A percentile compares a stretch with the other conserved stretches of the same genome.
Conservation (phyloP, 2,888 invertebrate species). For the Lithophane socia region DNA sequence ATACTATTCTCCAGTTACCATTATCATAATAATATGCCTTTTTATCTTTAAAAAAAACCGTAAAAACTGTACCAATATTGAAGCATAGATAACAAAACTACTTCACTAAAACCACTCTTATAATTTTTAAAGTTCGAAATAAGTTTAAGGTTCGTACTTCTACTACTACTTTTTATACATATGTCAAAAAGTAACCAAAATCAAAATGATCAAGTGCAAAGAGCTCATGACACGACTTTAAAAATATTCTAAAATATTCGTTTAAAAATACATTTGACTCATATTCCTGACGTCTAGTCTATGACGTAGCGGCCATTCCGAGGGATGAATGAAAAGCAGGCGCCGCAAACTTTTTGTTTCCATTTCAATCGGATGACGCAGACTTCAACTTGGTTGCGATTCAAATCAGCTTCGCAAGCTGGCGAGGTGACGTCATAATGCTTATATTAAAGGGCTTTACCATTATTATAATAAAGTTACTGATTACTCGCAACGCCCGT, state of each 20-base stretch:
- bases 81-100: background rate
- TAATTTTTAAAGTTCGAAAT: background rate
- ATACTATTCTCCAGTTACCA: background rate
- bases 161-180: background rate
- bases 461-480: constrained; percentile 25
- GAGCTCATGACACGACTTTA: background rate
- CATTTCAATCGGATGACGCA: constrained; percentile 66
- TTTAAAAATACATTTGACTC: constrained; percentile 71
- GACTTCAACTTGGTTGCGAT: constrained; percentile 52
- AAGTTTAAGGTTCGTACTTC: too few species aligned
- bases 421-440: constrained; percentile 56
- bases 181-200: background rate
- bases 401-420: constrained; percentile 45
- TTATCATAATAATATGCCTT: background rate
- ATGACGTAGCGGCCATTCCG: constrained; percentile 73
- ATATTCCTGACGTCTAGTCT: constrained; percentile 69
- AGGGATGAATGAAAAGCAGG: constrained; percentile 80
- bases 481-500: background rate
- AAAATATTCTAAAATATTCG: background rate
- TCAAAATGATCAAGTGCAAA: background rate
- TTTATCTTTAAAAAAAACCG: too few species aligned
- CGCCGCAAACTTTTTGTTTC: constrained; percentile 67
- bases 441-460: constrained; percentile 28
- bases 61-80: background rate
- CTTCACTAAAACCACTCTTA: background rate